Percentiles rank a stretch among this genome's conserved stretches.
Conservation (phyloP, 2,797 vertebrate genomes). For the Acanthornis magna region DNA sequence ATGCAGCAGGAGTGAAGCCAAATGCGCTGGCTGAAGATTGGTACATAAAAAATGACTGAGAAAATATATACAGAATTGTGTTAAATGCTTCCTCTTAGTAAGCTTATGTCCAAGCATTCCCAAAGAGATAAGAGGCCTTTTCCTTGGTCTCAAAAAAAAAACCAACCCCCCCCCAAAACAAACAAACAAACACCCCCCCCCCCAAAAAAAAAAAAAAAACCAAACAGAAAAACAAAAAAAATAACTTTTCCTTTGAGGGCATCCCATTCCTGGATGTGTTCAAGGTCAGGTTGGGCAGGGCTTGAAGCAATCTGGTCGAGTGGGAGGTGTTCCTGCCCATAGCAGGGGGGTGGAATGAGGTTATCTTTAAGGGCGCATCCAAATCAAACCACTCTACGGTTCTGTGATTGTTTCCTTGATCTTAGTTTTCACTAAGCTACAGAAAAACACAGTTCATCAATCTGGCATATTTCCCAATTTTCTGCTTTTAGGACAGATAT, state of each 20-base stretch:
- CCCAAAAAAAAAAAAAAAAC: too few relatives aligned
- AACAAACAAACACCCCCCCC: too few relatives aligned
- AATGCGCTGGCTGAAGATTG: neutral
- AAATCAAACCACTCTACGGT: neutral
- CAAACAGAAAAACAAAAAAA: too few relatives aligned
- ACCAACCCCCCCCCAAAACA: too few relatives aligned
- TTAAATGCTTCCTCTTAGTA: neutral
- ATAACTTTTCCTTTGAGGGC: neutral
- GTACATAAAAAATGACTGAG: neutral
- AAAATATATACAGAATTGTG: neutral
- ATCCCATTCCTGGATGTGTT: neutral
- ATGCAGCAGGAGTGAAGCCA: neutral
- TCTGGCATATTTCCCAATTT: neutral
- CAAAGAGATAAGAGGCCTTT: neutral
- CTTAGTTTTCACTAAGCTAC: neutral
- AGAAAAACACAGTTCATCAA: neutral
- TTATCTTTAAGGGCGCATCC: neutral
- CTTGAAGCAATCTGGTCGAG: neutral
- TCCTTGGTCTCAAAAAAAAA: neutral
- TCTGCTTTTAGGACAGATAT: neutral
- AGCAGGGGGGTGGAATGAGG: neutral
- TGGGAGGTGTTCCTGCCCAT: too few relatives aligned
- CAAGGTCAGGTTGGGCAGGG: too few relatives aligned
- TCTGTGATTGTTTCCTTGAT: neutral
- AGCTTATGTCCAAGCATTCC: neutral